A percentile compares a stretch with the other conserved stretches of the same genome.
Conservation (phyloP, 2,888 invertebrate genomes). For the Beris chalybata region DNA sequence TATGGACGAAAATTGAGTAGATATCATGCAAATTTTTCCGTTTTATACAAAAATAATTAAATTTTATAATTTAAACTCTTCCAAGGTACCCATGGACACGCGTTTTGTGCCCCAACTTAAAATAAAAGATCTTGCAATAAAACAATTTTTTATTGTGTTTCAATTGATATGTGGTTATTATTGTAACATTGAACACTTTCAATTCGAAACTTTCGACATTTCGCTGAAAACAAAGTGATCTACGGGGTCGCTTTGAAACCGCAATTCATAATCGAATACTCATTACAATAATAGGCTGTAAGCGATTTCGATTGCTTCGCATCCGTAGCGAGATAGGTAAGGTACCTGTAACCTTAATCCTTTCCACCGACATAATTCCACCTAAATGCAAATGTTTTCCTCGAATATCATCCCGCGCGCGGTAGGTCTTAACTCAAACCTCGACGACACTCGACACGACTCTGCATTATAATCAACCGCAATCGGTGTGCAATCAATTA, state of each 20-base stretch:
- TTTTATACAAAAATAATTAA: too few species aligned
- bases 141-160: too few species aligned
- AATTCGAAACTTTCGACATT: constrained; percentile 6
- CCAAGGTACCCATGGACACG: too few species aligned
- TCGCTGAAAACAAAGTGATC: constrained; percentile 29
- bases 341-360: constrained; percentile 28
- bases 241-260: constrained; percentile 24
- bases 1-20: too few species aligned
- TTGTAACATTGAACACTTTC: too few species aligned
- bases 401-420: constrained; percentile 27
- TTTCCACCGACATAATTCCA: neutral
- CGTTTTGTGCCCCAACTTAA: too few species aligned
- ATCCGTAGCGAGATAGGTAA: constrained; percentile 8
- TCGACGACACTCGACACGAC: constrained; percentile 29
- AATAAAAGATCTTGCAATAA: too few species aligned
- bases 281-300: constrained; percentile 23
- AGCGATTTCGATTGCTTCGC: constrained; percentile 28
- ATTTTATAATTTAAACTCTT: too few species aligned
- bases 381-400: constrained; percentile 28
- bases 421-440: constrained; percentile 32
- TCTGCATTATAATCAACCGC: constrained; percentile 32
- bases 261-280: constrained; percentile 15
- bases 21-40: too few species aligned
- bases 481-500: constrained; percentile 33
- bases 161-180: too few species aligned